Conservation (phyloP, 2,797 vertebrate species). For the Lycodopsis pacificus region DNA sequence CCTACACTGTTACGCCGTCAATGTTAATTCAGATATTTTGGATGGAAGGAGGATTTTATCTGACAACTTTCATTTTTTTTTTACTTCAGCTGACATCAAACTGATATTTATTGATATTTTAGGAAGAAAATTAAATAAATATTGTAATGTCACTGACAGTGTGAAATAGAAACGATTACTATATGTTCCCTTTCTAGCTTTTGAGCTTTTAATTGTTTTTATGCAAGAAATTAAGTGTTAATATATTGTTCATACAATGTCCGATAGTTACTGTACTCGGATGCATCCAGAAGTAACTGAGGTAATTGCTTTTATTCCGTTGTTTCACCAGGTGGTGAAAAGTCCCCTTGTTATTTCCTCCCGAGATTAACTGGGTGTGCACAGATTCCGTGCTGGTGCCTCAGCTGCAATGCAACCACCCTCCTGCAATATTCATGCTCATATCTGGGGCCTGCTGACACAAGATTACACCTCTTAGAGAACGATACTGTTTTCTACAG, state of each 20-base stretch:
- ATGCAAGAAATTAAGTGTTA: neutral
- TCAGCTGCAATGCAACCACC: slow-evolving; percentile 54
- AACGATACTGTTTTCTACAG: slow-evolving; percentile 38
- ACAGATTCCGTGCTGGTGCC: slow-evolving; percentile 49
- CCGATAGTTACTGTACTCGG: neutral
- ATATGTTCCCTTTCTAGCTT: neutral
- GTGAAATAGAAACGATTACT: slow-evolving; percentile 7
- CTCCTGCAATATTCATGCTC: slow-evolving; percentile 66
- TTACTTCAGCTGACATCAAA: neutral
- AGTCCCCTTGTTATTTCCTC: slow-evolving; percentile 51
- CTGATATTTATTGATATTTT: neutral
- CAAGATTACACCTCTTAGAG: slow-evolving; percentile 56
- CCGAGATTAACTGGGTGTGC: slow-evolving; percentile 61
- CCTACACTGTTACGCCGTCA: neutral
- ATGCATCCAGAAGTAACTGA: slow-evolving; percentile 16
- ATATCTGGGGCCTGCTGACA: slow-evolving; percentile 47
- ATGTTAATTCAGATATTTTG: slow-evolving; percentile 5
- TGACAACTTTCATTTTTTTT: neutral
- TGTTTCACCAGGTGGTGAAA: slow-evolving; percentile 48
- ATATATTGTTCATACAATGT: neutral
- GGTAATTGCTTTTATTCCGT: slow-evolving; percentile 45
- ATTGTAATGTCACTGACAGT: slow-evolving; percentile 9
- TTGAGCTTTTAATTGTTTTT: neutral
- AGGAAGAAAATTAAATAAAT: neutral
- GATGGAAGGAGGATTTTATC: neutral